phyloP scores from a whole-genome alignment of 2,113 vertebrate genomes.

The Romanogobio albipinnatus region DNA sequence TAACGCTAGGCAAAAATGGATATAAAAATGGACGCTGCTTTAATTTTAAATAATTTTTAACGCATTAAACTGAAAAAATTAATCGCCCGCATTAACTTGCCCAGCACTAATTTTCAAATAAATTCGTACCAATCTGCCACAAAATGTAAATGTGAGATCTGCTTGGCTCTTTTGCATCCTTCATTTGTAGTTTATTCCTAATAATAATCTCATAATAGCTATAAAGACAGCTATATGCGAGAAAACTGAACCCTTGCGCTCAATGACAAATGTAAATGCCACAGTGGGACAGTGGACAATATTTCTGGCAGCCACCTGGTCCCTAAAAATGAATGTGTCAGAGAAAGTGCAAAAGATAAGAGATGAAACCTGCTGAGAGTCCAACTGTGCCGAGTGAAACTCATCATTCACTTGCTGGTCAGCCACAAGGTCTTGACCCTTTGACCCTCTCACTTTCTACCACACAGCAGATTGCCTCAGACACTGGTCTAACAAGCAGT shows the following conservation, averaged over 20 bases:
- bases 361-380: conserved; percentile 55
- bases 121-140: background rate
- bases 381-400: conserved; percentile 37
- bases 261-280: conserved; percentile 48
- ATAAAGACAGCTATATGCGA: background rate
- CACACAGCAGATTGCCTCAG: conserved; percentile 56
- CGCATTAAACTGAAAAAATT: too few species aligned
- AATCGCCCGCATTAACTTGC: too few species aligned
- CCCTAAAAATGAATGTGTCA: conserved; percentile 55
- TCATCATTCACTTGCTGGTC: conserved; percentile 40
- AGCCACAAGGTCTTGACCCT: conserved; percentile 58
- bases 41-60: too few species aligned
- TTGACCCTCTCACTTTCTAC: conserved; percentile 60
- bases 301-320: conserved; percentile 72
- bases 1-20: too few species aligned
- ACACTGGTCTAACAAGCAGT: background rate
- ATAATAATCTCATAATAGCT: background rate
- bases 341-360: conserved; percentile 52
- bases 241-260: background rate
- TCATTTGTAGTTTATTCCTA: background rate
- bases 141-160: background rate
- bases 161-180: background rate
- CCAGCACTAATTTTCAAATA: background rate
- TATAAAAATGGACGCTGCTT: too few species aligned
- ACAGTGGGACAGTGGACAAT: conserved; percentile 43